Conservation (phyloP, 2,113 vertebrate genomes). For the Ceyx margarethae region DNA sequence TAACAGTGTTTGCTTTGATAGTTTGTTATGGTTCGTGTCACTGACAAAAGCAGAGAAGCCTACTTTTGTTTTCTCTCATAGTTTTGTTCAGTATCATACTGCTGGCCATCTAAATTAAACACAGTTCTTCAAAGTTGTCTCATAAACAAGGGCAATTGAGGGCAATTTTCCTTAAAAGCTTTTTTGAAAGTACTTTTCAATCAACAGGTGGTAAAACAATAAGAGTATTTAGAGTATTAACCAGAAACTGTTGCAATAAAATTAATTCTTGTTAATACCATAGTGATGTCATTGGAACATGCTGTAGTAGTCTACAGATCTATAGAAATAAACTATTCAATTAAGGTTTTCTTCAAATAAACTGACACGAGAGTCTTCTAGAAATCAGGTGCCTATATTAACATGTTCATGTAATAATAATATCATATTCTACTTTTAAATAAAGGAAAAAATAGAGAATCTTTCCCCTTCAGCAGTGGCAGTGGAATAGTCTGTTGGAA, state of each 20-base stretch:
- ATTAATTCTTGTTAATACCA: neutral
- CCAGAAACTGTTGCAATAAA: neutral
- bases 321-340: neutral
- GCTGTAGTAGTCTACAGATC: neutral
- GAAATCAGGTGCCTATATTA: neutral
- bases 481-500: constrained; percentile 41
- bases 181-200: neutral
- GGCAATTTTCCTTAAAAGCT: neutral
- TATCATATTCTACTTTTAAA: neutral
- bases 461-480: constrained; percentile 12
- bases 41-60: neutral
- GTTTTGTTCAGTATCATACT: neutral
- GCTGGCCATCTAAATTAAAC: neutral
- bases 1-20: neutral
- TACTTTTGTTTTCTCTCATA: neutral
- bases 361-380: neutral
- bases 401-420: neutral
- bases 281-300: neutral
- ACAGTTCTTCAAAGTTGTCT: neutral
- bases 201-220: neutral
- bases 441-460: constrained; percentile 17
- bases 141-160: neutral
- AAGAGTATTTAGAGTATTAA: neutral
- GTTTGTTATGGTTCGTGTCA: neutral
- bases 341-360: neutral